Conservation (phyloP, 30 jellyfish, hydroid and myxozoan genomes). For the Calvadosia cruxmelitensis region DNA sequence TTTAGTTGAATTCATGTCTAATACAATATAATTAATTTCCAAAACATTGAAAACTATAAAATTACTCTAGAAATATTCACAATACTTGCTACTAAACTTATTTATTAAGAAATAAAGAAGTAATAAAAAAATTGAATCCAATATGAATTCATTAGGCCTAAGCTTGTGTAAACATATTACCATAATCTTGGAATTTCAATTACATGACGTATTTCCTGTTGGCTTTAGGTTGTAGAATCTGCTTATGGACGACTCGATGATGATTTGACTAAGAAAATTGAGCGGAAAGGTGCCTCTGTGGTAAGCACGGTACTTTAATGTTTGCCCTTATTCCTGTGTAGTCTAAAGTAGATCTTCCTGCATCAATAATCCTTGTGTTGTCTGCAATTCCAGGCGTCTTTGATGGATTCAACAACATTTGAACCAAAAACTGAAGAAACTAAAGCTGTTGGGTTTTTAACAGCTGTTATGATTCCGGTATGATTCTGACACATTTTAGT, state of each 20-base stretch:
- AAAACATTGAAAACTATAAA: too few species aligned
- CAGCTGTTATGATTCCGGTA: slow-evolving; percentile 50
- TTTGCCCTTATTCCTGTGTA: background rate
- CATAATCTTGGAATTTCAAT: too few species aligned
- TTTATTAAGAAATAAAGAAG: too few species aligned
- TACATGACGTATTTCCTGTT: too few species aligned
- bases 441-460: slow-evolving; percentile 33
- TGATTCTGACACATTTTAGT: slow-evolving; percentile 1
- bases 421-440: slow-evolving; percentile 13
- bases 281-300: background rate
- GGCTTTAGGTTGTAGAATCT: background rate
- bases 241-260: background rate
- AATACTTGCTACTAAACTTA: too few species aligned
- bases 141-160: too few species aligned
- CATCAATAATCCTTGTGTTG: too few species aligned
- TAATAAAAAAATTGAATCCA: too few species aligned
- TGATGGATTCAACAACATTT: background rate
- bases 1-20: too few species aligned
- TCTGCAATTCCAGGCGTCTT: background rate
- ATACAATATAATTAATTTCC: too few species aligned
- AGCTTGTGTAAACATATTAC: too few species aligned
- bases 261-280: background rate
- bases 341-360: background rate
- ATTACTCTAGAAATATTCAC: too few species aligned
- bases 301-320: background rate